Conservation (phyloP, 2,113 vertebrate genomes). For the Brienomyrus brachyistius region DNA sequence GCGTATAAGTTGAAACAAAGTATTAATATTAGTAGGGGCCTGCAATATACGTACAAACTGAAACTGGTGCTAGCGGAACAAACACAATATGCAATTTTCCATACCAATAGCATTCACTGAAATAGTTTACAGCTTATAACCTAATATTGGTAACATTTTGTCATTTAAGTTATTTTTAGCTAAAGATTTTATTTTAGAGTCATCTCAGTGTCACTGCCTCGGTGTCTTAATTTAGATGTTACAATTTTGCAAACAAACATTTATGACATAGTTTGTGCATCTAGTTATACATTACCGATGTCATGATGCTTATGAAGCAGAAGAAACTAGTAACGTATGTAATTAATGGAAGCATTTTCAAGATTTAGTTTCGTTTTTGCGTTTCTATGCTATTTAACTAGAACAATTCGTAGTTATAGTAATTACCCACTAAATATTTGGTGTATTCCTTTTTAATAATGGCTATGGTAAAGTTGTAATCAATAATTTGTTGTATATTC, state of each 20-base stretch:
- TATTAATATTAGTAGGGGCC: background rate
- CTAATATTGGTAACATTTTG: background rate
- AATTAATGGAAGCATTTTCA: background rate
- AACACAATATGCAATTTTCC: background rate
- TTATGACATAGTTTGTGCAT: background rate
- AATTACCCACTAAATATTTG: background rate
- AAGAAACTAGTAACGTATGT: background rate
- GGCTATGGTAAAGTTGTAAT: background rate
- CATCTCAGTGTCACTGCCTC: background rate
- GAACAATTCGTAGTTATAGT: background rate
- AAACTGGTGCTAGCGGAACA: background rate
- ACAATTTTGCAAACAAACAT: background rate
- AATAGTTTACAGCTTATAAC: background rate
- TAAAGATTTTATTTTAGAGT: background rate
- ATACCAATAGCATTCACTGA: background rate
- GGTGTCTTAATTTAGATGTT: background rate
- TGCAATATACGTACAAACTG: background rate
- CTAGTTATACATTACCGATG: too few relatives aligned
- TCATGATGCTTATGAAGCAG: too few relatives aligned
- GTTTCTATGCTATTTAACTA: background rate
- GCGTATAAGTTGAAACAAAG: background rate
- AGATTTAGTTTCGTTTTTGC: background rate
- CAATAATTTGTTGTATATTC: background rate
- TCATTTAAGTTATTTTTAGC: background rate
- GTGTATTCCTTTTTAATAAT: background rate